Conservation (phyloP, 2,113 vertebrate species). For the Phyllostomus discolor region DNA sequence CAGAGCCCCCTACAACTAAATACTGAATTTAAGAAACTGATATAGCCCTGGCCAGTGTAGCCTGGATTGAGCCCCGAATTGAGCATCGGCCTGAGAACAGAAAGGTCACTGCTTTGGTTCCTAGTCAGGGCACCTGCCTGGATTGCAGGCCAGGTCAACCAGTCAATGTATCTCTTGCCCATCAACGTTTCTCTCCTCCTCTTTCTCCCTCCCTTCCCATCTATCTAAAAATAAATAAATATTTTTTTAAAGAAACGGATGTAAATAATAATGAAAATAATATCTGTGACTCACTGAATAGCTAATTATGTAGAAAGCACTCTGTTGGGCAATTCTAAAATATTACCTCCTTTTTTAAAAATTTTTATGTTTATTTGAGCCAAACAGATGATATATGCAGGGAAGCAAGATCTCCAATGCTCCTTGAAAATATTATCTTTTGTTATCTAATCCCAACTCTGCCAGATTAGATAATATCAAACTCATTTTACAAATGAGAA, state of each 20-base stretch:
- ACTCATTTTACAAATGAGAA: constrained; percentile 29
- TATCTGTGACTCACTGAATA: background rate
- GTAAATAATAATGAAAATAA: background rate
- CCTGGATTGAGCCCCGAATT: too few species aligned
- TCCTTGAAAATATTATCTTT: background rate
- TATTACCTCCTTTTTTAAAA: background rate
- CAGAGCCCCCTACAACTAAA: background rate
- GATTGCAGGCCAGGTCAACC: too few species aligned
- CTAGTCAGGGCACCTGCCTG: too few species aligned
- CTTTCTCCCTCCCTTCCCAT: too few species aligned
- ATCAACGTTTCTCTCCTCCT: too few species aligned
- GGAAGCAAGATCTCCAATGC: too few species aligned
- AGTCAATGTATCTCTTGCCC: too few species aligned
- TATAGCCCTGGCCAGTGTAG: background rate
- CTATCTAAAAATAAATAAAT: too few species aligned
- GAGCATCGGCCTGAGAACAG: too few species aligned
- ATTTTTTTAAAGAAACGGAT: constrained; percentile 31
- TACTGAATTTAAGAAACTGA: constrained; percentile 2
- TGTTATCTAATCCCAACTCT: background rate
- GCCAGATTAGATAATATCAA: background rate
- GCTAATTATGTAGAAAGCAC: background rate
- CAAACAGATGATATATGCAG: too few species aligned
- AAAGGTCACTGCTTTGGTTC: too few species aligned
- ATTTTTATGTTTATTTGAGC: too few species aligned
- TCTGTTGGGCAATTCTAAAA: background rate